phyloP scores from a whole-genome alignment of 2,113 vertebrate genomes.

The Cyanoderma ruficeps region DNA sequence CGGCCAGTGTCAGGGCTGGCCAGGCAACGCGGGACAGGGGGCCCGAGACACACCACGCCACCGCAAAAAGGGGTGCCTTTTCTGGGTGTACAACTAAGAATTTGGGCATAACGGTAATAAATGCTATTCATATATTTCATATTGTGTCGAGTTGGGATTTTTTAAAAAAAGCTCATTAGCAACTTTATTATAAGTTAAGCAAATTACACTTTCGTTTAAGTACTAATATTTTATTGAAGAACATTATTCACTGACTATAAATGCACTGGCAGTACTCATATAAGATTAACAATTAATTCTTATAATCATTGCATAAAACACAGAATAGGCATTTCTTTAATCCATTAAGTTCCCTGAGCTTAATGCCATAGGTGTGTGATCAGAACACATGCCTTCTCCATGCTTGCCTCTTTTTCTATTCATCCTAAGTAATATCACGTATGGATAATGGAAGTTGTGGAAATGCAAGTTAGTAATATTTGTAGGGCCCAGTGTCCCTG shows the following conservation, averaged over 20 bases:
- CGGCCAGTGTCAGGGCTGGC: too few relatives aligned
- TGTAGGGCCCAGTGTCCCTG: not conserved
- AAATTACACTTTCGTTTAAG: constrained; percentile 2
- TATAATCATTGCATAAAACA: not conserved
- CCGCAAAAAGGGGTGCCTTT: not conserved
- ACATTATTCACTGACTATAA: not conserved
- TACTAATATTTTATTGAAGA: constrained; percentile 7
- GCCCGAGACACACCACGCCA: too few relatives aligned
- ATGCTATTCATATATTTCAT: not conserved
- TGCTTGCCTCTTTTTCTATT: not conserved
- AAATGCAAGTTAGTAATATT: not conserved
- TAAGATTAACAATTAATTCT: not conserved
- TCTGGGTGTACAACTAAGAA: not conserved
- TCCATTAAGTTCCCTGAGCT: fast-evolving
- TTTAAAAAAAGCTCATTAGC: not conserved
- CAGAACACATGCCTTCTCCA: not conserved
- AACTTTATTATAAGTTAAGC: not conserved
- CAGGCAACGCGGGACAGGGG: too few relatives aligned
- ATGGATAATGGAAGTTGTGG: not conserved
- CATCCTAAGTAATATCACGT: not conserved
- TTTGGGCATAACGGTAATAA: not conserved
- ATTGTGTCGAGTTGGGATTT: not conserved
- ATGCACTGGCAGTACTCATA: not conserved
- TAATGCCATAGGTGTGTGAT: not conserved
- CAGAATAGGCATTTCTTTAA: not conserved